These are phyloP conservation scores for Clarias pachynema DNA, from an alignment of 2,797 vertebrate genomes.

Conservation along the genomic window DNA sequence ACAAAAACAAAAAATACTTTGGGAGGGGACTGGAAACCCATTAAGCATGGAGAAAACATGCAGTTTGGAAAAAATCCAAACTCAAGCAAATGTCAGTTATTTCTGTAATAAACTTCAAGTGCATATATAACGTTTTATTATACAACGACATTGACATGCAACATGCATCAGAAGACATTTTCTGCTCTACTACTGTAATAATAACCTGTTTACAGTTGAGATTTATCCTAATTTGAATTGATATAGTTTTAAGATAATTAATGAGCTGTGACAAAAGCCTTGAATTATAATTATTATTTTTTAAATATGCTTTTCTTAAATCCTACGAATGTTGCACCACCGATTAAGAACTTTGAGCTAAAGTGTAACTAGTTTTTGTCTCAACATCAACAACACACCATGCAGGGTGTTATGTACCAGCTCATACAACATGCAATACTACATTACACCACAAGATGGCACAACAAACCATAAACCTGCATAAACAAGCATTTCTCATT, in stretches of 20 bases:
- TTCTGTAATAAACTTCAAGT: background rate
- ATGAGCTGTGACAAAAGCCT: too few relatives aligned
- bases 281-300: background rate
- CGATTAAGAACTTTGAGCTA: too few relatives aligned
- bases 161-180: background rate
- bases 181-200: too few relatives aligned
- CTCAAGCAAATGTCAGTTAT: background rate
- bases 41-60: too few relatives aligned
- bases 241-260: too few relatives aligned
- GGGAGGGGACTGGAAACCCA: too few relatives aligned
- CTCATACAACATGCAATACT: background rate
- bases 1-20: too few relatives aligned
- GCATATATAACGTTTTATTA: background rate
- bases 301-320: background rate
- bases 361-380: too few relatives aligned
- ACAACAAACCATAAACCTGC: background rate
- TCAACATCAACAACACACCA: too few relatives aligned
- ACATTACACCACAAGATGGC: background rate
- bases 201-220: too few relatives aligned
- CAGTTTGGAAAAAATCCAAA: too few relatives aligned
- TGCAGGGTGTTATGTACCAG: background rate
- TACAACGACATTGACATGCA: background rate
- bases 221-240: too few relatives aligned
- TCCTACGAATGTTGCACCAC: background rate
- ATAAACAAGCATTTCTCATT: background rate